Evolutionary conservation across 2,797 vertebrate species (phyloP).

Genomic region (Mastacembelus armatus): DNA sequence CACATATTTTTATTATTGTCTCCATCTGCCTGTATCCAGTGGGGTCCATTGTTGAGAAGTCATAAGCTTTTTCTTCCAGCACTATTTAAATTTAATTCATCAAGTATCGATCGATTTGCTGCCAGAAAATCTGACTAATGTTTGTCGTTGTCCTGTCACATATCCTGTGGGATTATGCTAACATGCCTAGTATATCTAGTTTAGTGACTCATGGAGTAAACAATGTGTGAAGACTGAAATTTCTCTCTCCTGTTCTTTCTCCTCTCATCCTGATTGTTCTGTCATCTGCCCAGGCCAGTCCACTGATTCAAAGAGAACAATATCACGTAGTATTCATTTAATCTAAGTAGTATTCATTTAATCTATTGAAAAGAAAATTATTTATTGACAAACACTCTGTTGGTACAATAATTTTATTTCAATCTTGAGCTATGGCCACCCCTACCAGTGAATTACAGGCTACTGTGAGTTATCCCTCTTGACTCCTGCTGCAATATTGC

Average conservation of each 20-base stretch:
- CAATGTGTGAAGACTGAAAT: constrained; percentile 5
- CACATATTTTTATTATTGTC: no score
- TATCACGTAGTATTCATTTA: constrained; percentile 42
- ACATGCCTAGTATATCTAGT: constrained; percentile 1
- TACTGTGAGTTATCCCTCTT: constrained; percentile 35
- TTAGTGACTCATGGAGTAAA: constrained; percentile 17
- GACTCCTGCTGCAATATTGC: constrained; percentile 31
- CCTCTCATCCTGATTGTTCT: background rate
- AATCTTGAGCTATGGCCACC: constrained; percentile 25
- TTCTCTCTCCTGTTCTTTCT: background rate
- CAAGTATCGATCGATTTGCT: constrained; percentile 26
- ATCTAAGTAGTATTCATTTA: constrained; percentile 42
- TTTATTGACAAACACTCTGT: constrained; percentile 60
- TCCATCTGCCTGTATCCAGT: background rate
- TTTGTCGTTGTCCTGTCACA: constrained; percentile 20
- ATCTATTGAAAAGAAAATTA: constrained; percentile 54
- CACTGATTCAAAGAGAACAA: constrained; percentile 22
- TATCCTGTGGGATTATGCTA: constrained; percentile 21
- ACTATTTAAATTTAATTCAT: constrained; percentile 15
- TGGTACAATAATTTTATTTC: constrained; percentile 39
- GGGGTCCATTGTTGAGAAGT: background rate
- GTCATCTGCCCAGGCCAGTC: background rate
- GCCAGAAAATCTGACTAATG: no score
- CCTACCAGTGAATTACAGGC: constrained; percentile 2
- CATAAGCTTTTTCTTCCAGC: background rate